phyloP scores from a whole-genome alignment of 2,113 vertebrate species.

The Triplophysa dalaica region DNA sequence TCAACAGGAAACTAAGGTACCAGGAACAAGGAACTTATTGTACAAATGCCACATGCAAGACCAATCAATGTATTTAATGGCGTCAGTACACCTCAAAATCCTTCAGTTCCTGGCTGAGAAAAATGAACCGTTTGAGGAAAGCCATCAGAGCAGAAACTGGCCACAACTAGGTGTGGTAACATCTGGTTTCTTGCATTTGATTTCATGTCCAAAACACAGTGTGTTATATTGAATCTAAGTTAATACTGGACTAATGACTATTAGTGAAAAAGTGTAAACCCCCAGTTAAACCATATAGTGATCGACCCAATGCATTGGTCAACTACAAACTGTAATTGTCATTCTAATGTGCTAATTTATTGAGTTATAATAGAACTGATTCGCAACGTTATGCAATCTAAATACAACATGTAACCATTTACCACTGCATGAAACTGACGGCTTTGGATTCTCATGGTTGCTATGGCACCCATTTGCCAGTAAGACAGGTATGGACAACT shows the following conservation, averaged over 20 bases:
- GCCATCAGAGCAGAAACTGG: slow-evolving; percentile 8
- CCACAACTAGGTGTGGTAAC: background rate
- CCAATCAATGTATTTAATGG: slow-evolving; percentile 20
- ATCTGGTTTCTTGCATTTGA: background rate
- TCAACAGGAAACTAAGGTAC: slow-evolving; percentile 20
- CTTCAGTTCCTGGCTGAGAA: background rate
- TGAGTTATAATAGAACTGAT: slow-evolving; percentile 10
- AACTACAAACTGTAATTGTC: too few species aligned
- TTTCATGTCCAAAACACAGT: background rate
- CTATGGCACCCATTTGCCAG: slow-evolving; percentile 46
- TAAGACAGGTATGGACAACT: slow-evolving; percentile 48
- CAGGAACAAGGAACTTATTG: slow-evolving; percentile 13
- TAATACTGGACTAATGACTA: background rate
- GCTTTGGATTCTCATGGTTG: slow-evolving; percentile 33
- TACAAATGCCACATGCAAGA: slow-evolving; percentile 21
- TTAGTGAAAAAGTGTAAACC: background rate
- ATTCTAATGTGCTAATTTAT: too few species aligned
- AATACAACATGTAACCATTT: slow-evolving; percentile 5
- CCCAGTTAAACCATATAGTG: too few species aligned
- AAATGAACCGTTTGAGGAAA: slow-evolving; percentile 12
- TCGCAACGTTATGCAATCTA: slow-evolving; percentile 14
- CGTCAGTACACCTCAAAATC: slow-evolving; percentile 9
- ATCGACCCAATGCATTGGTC: too few species aligned
- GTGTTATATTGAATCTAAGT: background rate
- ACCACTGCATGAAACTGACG: slow-evolving; percentile 5